Conservation (phyloP, 30 jellyfish, hydroid and myxozoan genomes). For the Pelagia noctiluca region DNA sequence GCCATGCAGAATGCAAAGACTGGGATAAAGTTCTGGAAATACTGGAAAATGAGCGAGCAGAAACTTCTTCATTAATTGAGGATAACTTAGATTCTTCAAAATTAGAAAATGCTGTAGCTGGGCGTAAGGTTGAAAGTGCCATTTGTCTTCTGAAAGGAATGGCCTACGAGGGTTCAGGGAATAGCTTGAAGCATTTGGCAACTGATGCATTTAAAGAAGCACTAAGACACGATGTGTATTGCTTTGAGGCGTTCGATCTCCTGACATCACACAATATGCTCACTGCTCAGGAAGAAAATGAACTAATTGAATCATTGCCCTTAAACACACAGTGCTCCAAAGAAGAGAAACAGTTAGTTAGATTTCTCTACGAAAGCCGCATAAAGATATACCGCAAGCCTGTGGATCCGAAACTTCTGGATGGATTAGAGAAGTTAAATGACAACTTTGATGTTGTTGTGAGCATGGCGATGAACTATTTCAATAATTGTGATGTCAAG, state of each 20-base stretch:
- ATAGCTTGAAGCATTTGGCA: constrained; percentile 65
- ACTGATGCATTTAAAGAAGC: constrained; percentile 89
- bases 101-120: constrained; percentile 41
- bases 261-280: constrained; percentile 77
- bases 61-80: constrained; percentile 28
- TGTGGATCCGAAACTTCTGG: constrained; percentile 66
- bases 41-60: constrained; percentile 68
- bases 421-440: constrained; percentile 38
- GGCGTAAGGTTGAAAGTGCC: constrained; percentile 82
- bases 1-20: constrained; percentile 80
- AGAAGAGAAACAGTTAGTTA: constrained; percentile 75
- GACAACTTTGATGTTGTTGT: constrained; percentile 76
- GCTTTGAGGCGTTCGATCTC: constrained; percentile 92
- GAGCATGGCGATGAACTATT: constrained; percentile 79
- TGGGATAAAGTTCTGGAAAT: constrained; percentile 82
- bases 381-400: constrained; percentile 76
- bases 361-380: constrained; percentile 59
- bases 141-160: constrained; percentile 74
- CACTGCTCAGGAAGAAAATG: constrained; percentile 83
- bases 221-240: constrained; percentile 80
- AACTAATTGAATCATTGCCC: constrained; percentile 80
- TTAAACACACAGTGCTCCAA: constrained; percentile 66
- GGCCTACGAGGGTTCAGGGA: constrained; percentile 87
- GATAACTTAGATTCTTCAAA: constrained; percentile 31
- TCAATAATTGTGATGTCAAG: constrained; percentile 76